Evolutionary conservation across 2,797 vertebrate species (phyloP).

Genomic region (Macroramphosus scolopax): DNA sequence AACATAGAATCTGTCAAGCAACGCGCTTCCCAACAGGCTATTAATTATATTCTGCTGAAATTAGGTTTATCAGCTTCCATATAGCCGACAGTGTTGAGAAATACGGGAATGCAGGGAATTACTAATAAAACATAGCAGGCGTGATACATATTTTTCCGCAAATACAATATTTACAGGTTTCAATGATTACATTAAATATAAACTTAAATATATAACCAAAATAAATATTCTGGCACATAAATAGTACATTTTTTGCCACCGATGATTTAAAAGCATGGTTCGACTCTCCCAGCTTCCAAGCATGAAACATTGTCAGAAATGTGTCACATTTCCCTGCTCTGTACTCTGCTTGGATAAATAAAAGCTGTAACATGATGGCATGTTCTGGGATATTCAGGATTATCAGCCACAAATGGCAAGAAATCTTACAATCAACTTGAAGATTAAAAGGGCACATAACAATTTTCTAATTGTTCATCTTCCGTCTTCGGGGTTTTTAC

Average conservation of each 20-base stretch:
- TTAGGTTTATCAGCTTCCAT: conserved; percentile 15
- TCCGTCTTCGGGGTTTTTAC: too few relatives aligned
- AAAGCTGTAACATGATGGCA: background rate
- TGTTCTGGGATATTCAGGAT: conserved; percentile 5
- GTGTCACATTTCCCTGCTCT: conserved; percentile 19
- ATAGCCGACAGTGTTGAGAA: conserved; percentile 32
- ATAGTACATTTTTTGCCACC: conserved; percentile 50
- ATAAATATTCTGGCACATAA: conserved; percentile 58
- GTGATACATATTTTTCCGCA: conserved; percentile 27
- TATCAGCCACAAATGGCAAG: too few relatives aligned
- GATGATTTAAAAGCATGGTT: conserved; percentile 23
- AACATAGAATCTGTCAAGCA: conserved; percentile 18
- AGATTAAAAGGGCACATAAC: conserved; percentile 1
- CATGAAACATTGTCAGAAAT: conserved; percentile 16
- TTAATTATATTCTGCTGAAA: conserved; percentile 19
- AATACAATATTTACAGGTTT: conserved; percentile 62
- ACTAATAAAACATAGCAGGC: conserved; percentile 22
- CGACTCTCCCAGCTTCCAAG: background rate
- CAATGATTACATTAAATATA: conserved; percentile 59
- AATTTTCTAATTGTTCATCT: background rate
- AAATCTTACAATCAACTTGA: conserved; percentile 7
- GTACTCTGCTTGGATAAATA: conserved; percentile 1
- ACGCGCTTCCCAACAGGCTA: conserved; percentile 25
- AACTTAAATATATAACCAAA: conserved; percentile 55
- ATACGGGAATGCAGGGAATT: conserved; percentile 57